Conservation (phyloP, 1,140 invertebrate species). For the Portunus trituberculatus region DNA sequence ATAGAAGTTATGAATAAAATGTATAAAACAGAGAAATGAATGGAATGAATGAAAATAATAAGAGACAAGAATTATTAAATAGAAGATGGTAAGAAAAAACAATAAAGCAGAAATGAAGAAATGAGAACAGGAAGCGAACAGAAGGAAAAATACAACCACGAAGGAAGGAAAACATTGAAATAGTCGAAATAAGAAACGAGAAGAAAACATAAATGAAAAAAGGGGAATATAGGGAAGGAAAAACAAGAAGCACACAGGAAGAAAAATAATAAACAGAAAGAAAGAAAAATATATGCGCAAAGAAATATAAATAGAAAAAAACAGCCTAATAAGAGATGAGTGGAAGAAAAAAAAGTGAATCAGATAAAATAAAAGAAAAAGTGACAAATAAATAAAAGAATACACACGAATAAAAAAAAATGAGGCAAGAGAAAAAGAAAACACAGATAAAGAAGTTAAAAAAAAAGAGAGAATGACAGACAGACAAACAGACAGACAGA, state of each 20-base stretch:
- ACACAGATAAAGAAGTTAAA: not conserved
- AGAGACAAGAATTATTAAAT: no score
- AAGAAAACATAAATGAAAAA: not conserved
- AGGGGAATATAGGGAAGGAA: not conserved
- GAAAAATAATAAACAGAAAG: not conserved
- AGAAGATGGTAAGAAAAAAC: not conserved
- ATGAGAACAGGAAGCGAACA: not conserved
- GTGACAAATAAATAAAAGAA: not conserved
- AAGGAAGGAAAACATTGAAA: not conserved
- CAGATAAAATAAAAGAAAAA: no score
- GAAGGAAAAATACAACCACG: not conserved
- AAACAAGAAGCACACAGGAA: not conserved
- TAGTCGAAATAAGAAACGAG: not conserved
- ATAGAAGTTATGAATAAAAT: no score
- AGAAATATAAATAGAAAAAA: not conserved
- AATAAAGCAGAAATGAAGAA: not conserved
- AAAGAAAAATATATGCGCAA: not conserved
- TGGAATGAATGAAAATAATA: no score
- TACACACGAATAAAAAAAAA: not conserved
- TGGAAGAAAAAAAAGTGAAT: not conserved
- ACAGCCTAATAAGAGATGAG: not conserved
- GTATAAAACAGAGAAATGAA: no score
- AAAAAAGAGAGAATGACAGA: not conserved
- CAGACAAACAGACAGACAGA: not conserved
- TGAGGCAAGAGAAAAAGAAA: not conserved